A percentile compares a stretch with the other conserved stretches of the same genome.
Conservation (phyloP, 2,113 vertebrate genomes). For the Pelodiscus sinensis region DNA sequence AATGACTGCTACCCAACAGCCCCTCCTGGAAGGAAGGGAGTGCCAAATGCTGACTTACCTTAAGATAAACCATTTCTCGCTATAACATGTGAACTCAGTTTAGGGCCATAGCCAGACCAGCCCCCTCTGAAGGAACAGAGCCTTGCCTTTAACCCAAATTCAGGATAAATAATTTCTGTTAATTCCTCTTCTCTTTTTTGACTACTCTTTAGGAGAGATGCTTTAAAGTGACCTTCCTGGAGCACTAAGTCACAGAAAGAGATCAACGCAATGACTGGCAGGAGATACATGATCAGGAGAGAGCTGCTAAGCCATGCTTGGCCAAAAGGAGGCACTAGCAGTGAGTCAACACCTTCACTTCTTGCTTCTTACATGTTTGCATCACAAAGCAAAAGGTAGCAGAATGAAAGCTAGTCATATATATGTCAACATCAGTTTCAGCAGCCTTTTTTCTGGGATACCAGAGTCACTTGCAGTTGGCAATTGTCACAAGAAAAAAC, state of each 20-base stretch:
- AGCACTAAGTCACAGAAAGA: neutral
- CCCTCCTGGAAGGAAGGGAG: neutral
- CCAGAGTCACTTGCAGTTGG: fast-evolving
- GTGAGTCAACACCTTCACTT: neutral
- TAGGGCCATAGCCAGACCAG: neutral
- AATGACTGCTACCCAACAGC: neutral
- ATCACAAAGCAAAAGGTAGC: neutral
- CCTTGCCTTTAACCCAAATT: neutral
- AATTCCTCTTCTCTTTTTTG: neutral
- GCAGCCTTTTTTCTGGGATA: neutral
- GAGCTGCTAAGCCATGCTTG: neutral
- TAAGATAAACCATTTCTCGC: neutral
- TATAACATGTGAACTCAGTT: neutral
- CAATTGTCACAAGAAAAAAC: neutral
- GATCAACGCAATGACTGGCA: neutral
- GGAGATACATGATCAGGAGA: neutral
- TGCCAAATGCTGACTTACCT: neutral
- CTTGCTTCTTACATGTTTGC: neutral
- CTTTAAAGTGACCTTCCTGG: neutral
- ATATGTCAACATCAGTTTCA: neutral
- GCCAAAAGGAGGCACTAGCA: neutral
- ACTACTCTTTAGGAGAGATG: no score
- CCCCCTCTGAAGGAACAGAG: neutral
- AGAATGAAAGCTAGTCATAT: neutral
- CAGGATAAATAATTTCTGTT: neutral